These are phyloP conservation scores for Lingula anatina DNA, from an alignment of 2,888 invertebrate species.

Conservation along the genomic window DNA sequence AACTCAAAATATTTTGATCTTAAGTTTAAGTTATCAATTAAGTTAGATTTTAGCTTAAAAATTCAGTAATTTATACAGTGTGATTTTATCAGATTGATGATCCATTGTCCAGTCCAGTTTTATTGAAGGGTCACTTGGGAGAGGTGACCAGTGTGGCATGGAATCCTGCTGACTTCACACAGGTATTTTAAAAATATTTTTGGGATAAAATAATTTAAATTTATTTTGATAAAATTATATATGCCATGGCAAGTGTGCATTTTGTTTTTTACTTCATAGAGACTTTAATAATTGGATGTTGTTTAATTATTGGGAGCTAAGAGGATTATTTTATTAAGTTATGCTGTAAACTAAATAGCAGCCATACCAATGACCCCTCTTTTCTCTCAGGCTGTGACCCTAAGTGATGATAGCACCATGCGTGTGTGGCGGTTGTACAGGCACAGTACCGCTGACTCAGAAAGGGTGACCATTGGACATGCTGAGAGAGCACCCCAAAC, in stretches of 20 bases:
- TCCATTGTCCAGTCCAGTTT: conserved; percentile 63
- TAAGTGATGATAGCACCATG: conserved; percentile 68
- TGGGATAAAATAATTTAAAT: background rate
- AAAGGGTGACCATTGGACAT: too few relatives aligned
- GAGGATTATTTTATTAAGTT: too few relatives aligned
- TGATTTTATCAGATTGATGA: conserved; percentile 25
- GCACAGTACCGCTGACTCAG: conserved; percentile 9
- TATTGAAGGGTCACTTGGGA: conserved; percentile 70
- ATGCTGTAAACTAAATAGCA: too few relatives aligned
- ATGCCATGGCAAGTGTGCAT: too few relatives aligned
- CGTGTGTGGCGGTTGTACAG: conserved; percentile 28
- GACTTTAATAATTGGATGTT: too few relatives aligned
- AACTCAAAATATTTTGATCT: background rate
- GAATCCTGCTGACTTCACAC: conserved; percentile 55
- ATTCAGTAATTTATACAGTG: conserved; percentile 1
- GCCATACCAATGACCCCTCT: too few relatives aligned
- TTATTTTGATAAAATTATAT: background rate
- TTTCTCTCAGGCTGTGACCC: conserved; percentile 63
- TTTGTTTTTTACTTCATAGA: too few relatives aligned
- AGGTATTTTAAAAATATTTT: conserved; percentile 21
- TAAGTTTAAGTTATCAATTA: background rate
- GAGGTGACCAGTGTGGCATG: conserved; percentile 87
- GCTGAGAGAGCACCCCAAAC: too few relatives aligned
- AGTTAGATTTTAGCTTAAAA: background rate
- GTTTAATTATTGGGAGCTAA: too few relatives aligned